A percentile compares a stretch with the other conserved stretches of the same genome.
phyloP scores from a whole-genome alignment of 92 coral and sea anemone genomes.

The Phenganax subtilis region DNA sequence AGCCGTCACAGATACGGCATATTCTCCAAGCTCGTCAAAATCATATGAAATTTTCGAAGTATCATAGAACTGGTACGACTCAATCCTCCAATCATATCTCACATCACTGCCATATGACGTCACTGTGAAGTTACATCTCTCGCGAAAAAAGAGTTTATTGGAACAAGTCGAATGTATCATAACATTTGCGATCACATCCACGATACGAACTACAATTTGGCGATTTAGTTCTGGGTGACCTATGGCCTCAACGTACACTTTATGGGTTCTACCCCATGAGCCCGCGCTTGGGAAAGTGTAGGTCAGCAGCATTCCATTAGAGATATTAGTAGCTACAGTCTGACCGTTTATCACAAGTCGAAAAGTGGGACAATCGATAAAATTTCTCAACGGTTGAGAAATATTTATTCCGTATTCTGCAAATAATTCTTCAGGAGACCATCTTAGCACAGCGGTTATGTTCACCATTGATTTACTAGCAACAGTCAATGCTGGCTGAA shows the following conservation, averaged over 20 bases:
- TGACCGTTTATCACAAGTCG: neutral
- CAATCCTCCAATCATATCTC: neutral
- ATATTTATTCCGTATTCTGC: conserved; percentile 16
- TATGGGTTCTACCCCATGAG: neutral
- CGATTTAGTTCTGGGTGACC: conserved; percentile 34
- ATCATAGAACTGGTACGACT: neutral
- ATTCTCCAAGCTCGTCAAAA: conserved; percentile 10
- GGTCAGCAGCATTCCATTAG: conserved; percentile 19
- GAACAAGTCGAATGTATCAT: conserved; percentile 1
- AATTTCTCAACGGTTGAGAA: neutral
- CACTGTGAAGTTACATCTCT: neutral
- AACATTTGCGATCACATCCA: conserved; percentile 4
- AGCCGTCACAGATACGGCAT: neutral
- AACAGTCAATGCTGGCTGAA: neutral
- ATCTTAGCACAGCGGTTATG: neutral
- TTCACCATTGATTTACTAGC: neutral
- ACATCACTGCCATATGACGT: conserved; percentile 28
- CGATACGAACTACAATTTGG: neutral
- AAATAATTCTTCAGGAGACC: conserved; percentile 8
- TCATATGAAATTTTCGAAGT: neutral
- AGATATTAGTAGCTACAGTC: neutral
- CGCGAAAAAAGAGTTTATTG: neutral
- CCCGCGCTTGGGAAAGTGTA: conserved; percentile 23
- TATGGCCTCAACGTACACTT: conserved; percentile 20
- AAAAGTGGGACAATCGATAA: conserved; percentile 9